phyloP scores from a whole-genome alignment of 2,113 vertebrate genomes.

The Melanerpes formicivorus region DNA sequence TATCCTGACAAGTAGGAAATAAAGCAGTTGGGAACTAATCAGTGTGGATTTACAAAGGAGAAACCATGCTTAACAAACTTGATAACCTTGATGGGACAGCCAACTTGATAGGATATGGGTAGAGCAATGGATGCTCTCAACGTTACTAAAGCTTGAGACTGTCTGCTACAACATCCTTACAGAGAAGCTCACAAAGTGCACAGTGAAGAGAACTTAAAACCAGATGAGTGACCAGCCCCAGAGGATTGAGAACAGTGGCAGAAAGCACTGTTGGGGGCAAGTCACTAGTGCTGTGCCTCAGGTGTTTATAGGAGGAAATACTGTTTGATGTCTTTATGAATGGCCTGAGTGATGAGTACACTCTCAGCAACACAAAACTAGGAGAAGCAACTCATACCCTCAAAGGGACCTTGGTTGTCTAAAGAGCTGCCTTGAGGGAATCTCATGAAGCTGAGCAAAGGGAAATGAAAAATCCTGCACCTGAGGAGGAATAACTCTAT shows the following conservation, averaged over 20 bases:
- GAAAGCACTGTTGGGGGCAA: neutral
- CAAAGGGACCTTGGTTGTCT: too few species aligned
- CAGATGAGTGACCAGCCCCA: neutral
- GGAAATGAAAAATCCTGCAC: too few species aligned
- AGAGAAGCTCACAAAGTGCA: neutral
- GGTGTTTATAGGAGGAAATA: neutral
- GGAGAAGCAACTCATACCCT: too few species aligned
- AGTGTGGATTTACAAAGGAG: too few species aligned
- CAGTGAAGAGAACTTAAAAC: neutral
- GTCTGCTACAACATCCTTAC: too few species aligned
- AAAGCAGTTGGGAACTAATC: neutral
- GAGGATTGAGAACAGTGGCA: neutral
- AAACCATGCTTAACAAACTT: too few species aligned
- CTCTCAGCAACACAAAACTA: too few species aligned
- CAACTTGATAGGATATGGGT: neutral
- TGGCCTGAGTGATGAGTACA: fast-evolving
- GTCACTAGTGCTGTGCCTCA: neutral
- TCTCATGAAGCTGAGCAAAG: too few species aligned
- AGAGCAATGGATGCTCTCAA: neutral
- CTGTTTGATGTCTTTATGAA: neutral
- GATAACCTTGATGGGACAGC: neutral
- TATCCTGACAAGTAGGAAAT: neutral
- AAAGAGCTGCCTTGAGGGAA: too few species aligned
- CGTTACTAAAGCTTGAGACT: neutral
- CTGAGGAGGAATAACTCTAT: too few species aligned